phyloP scores from a whole-genome alignment of 2,797 vertebrate species.

The Chelon auratus region DNA sequence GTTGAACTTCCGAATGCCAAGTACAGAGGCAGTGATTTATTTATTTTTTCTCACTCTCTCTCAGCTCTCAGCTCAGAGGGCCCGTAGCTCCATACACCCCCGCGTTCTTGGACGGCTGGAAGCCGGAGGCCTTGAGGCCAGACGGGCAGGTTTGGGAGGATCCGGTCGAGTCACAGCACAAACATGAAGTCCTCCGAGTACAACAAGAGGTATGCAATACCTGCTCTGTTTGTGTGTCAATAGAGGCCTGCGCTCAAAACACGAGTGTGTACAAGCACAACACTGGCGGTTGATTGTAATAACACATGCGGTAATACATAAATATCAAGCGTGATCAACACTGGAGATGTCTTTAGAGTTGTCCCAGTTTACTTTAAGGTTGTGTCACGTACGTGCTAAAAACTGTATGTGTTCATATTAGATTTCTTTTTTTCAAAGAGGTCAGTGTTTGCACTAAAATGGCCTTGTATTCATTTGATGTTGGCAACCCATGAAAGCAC shows the following conservation, averaged over 20 bases:
- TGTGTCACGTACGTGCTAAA: not conserved
- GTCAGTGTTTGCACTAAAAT: not conserved
- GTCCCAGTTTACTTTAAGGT: not conserved
- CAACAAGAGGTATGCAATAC: slow-evolving; percentile 75
- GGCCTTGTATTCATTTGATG: not conserved
- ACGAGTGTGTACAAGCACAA: slow-evolving; percentile 13
- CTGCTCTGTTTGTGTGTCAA: slow-evolving; percentile 21
- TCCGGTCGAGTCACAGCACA: slow-evolving; percentile 89
- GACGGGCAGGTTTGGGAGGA: slow-evolving; percentile 89
- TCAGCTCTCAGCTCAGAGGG: slow-evolving; percentile 83
- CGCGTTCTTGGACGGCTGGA: slow-evolving; percentile 88
- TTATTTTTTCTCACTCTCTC: not conserved
- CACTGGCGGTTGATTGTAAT: not conserved
- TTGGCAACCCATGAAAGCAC: too few relatives aligned
- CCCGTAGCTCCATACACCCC: slow-evolving; percentile 81
- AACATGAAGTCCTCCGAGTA: slow-evolving; percentile 82
- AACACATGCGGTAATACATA: not conserved
- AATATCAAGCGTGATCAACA: slow-evolving; percentile 15
- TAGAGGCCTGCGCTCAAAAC: not conserved
- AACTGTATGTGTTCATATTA: not conserved
- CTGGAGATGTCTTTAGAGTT: not conserved
- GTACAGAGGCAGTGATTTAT: not conserved
- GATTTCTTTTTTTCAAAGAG: not conserved
- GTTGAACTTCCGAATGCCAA: not conserved
- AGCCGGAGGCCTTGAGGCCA: slow-evolving; percentile 75